Conservation (phyloP, 1,140 invertebrate species). For the Goniozus legneri region DNA sequence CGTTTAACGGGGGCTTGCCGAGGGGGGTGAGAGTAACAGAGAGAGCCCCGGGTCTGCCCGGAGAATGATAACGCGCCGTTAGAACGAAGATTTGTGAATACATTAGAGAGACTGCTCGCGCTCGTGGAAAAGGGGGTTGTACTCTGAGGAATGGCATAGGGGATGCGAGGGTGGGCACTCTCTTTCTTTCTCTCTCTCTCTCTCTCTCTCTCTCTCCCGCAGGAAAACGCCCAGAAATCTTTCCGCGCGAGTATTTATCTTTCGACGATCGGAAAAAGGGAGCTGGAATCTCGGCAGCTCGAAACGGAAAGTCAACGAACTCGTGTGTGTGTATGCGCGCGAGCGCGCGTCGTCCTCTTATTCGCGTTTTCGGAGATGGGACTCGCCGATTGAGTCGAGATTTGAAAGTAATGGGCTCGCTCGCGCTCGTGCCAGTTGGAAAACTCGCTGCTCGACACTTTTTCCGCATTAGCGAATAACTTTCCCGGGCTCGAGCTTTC, state of each 20-base stretch:
- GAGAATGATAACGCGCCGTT: conserved; percentile 44
- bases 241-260: not conserved
- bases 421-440: too few species aligned
- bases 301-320: not conserved
- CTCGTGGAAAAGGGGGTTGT: not conserved
- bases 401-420: too few species aligned
- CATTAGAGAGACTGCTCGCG: conserved; percentile 39
- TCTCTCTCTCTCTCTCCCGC: conserved; percentile 17
- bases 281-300: not conserved
- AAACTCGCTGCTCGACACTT: too few species aligned
- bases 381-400: too few species aligned
- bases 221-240: not conserved
- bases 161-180: not conserved
- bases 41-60: conserved; percentile 33
- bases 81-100: conserved; percentile 49
- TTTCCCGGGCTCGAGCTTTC: too few species aligned
- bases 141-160: conserved; percentile 18
- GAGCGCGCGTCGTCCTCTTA: too few species aligned
- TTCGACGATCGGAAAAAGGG: not conserved
- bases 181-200: conserved; percentile 5
- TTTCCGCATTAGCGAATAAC: too few species aligned
- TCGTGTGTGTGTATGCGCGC: not conserved
- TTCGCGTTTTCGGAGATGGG: too few species aligned
- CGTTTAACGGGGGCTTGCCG: not conserved
- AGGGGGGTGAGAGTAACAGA: conserved; percentile 20